These are phyloP conservation scores for Drosophila burlai DNA, from an alignment of 1,140 invertebrate species.

Conservation along the genomic window DNA sequence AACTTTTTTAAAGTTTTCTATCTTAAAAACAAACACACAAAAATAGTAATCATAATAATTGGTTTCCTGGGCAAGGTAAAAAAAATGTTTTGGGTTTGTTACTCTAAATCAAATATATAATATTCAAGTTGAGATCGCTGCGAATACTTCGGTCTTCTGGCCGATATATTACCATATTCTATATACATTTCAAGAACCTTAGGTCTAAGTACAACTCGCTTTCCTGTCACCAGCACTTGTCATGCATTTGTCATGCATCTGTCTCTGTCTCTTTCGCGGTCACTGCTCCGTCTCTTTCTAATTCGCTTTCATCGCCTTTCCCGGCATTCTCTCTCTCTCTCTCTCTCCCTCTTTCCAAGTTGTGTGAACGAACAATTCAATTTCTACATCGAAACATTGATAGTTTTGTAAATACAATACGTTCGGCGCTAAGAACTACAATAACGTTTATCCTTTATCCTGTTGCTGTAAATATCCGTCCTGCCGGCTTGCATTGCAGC, in stretches of 20 bases:
- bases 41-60: conserved; percentile 8
- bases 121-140: conserved; percentile 49
- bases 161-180: conserved; percentile 18
- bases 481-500: neutral
- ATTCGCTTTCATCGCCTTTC: neutral
- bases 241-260: too few species aligned
- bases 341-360: conserved; percentile 16
- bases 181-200: conserved; percentile 38
- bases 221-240: too few species aligned
- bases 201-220: conserved; percentile 17
- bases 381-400: conserved; percentile 42
- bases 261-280: conserved; percentile 11
- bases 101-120: conserved; percentile 49
- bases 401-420: conserved; percentile 44
- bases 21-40: conserved; percentile 13
- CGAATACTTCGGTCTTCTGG: conserved; percentile 4
- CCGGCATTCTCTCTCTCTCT: neutral
- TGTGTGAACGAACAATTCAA: conserved; percentile 46
- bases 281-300: neutral
- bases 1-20: conserved; percentile 48
- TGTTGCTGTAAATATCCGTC: conserved; percentile 11
- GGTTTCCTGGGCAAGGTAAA: conserved; percentile 29
- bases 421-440: conserved; percentile 43
- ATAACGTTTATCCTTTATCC: conserved; percentile 20
- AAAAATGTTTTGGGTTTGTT: conserved; percentile 13